Base-by-base conservation (phyloP, 2,888 invertebrate genomes). In the Uloborus plumipes region DNA sequence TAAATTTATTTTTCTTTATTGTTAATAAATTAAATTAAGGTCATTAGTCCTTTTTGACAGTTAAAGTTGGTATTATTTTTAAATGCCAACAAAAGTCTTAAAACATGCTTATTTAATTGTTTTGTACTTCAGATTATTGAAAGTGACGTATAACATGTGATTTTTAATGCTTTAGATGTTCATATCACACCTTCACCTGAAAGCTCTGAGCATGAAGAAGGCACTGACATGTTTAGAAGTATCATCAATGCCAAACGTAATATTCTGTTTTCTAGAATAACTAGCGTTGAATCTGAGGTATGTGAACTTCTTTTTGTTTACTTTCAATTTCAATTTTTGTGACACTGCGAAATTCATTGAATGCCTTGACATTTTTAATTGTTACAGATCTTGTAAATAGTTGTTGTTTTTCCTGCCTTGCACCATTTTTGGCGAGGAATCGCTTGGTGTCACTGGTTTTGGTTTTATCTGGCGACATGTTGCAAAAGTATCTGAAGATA, bases 241-340 rank as follows among this genome's bases (percentile, higher is more conserved):
- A 94, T 98, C 92, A 91, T 98, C 86, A 95, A 94, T 86, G 96
- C 96, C 89, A 98, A 98, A 89, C 93, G 96, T 86, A 94, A 96
- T 88, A 92, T 94, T 87, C 91, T 96, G 47, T 91, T 96, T 85
- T 94, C 94, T 89, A 96, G 94, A 90, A 91, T 97, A 77, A 95
- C 95, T 85, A 76, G 97, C 94, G 11, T 95, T 94, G 89, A 98
- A 94, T 95, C 96, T 0, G 97, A 97, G 90, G 95, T 96, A 91
- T 49, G 78, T 9, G 9, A 39, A 39, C 7, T 11, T 11, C 2
- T 11, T 39, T 39, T 9, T 39, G 39, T 6, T 4, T 18, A 20
- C 20, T 59, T n/a, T 20, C 59, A 59, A 55, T 55, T 55, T n/a
- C n/a, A 9, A 55, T 15, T 9, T 18, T 15, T 4, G 16, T 55